Evolutionary conservation across 2,113 vertebrate species (phyloP).

Genomic region (Rattus rattus): DNA sequence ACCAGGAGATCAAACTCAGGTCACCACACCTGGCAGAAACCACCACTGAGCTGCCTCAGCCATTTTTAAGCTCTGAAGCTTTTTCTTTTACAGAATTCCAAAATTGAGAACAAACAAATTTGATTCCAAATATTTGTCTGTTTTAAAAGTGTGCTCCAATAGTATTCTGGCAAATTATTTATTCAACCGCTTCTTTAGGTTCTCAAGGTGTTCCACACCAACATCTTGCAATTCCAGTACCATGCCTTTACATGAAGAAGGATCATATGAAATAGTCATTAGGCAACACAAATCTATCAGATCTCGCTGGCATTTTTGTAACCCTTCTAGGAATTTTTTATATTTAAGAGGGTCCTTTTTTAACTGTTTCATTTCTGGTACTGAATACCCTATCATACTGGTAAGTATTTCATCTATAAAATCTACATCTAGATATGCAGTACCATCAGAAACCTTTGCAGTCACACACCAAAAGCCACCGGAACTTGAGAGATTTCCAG

Average conservation of each 20-base stretch:
- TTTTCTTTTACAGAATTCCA: constrained; percentile 27
- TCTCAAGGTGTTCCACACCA: constrained; percentile 84
- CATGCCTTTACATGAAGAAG: constrained; percentile 84
- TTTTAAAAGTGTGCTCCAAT: constrained; percentile 33
- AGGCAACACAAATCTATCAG: constrained; percentile 96
- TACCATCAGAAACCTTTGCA: constrained; percentile 95
- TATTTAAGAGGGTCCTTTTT: constrained; percentile 89
- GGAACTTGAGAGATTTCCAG: constrained; percentile 91
- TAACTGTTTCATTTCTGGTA: constrained; percentile 89
- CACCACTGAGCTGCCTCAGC: too few species aligned
- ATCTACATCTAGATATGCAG: constrained; percentile 93
- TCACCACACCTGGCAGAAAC: background rate
- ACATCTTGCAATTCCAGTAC: constrained; percentile 88
- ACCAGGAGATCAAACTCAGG: background rate
- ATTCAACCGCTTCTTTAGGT: constrained; percentile 88
- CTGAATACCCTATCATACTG: constrained; percentile 94
- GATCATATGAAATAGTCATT: constrained; percentile 91
- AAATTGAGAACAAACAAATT: constrained; percentile 45
- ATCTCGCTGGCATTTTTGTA: constrained; percentile 92
- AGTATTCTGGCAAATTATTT: constrained; percentile 68
- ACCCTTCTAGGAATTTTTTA: constrained; percentile 88
- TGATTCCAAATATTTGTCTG: constrained; percentile 60
- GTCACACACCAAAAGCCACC: constrained; percentile 90
- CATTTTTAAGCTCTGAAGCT: constrained; percentile 3
- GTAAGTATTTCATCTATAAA: constrained; percentile 92